These are phyloP conservation scores for Indri indri DNA, from an alignment of 2,113 vertebrate species.

Conservation along the genomic window DNA sequence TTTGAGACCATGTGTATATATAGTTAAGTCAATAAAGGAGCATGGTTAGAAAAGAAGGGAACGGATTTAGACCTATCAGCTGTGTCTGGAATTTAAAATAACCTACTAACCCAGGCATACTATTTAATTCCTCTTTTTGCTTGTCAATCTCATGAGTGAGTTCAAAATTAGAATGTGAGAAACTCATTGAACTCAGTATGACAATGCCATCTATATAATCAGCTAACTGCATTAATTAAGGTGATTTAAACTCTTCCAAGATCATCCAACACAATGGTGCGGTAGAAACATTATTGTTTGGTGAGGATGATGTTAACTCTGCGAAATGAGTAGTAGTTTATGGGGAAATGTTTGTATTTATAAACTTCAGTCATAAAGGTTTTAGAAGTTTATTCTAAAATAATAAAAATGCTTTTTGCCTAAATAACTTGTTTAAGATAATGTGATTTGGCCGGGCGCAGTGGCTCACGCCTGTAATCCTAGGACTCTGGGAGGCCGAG, in stretches of 20 bases:
- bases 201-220: neutral
- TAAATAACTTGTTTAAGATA: neutral
- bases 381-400: neutral
- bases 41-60: neutral
- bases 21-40: neutral
- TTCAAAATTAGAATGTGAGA: neutral
- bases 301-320: neutral
- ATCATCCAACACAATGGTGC: too few relatives aligned
- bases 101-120: neutral
- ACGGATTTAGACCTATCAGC: neutral
- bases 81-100: slow-evolving; percentile 39
- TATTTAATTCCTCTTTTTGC: neutral
- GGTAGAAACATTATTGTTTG: neutral
- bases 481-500: too few relatives aligned
- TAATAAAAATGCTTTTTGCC: neutral
- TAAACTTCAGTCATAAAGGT: neutral
- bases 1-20: neutral
- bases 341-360: slow-evolving; percentile 1
- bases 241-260: neutral
- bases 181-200: neutral
- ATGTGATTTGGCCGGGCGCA: neutral
- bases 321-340: neutral
- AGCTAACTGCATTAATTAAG: neutral
- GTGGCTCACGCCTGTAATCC: too few relatives aligned
- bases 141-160: neutral